Conservation (phyloP, 1,140 invertebrate species). For the Bombyx mandarina region DNA sequence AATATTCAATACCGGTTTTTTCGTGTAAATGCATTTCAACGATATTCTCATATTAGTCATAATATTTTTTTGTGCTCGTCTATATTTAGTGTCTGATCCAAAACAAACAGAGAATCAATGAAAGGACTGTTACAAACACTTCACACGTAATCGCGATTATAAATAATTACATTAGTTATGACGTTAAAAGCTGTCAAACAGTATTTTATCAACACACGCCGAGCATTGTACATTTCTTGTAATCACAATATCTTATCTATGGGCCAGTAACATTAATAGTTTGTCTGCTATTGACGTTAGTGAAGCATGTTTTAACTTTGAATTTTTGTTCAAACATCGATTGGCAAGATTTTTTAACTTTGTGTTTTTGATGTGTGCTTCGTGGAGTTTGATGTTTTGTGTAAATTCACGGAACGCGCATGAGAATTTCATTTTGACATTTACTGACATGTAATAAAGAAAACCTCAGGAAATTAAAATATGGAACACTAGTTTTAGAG, state of each 20-base stretch:
- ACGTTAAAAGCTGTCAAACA: slow-evolving; percentile 20
- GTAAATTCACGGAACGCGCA: too few species aligned
- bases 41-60: too few species aligned
- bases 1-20: too few species aligned
- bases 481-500: too few species aligned
- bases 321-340: neutral
- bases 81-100: slow-evolving; percentile 6
- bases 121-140: slow-evolving; percentile 16
- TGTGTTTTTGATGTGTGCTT: neutral
- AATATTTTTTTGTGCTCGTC: neutral
- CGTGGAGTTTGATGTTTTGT: too few species aligned
- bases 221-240: slow-evolving; percentile 12
- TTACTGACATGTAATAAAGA: too few species aligned
- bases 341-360: neutral
- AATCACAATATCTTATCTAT: slow-evolving; percentile 21
- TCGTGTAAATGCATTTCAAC: too few species aligned
- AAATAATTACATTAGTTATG: slow-evolving; percentile 21
- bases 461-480: too few species aligned
- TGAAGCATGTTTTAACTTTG: neutral
- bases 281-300: slow-evolving; percentile 14
- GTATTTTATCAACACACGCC: slow-evolving; percentile 12
- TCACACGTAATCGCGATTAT: slow-evolving; percentile 18
- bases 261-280: slow-evolving; percentile 15
- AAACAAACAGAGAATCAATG: slow-evolving; percentile 11
- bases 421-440: too few species aligned